Percentiles rank a stretch among this genome's conserved stretches.
Conservation (phyloP, 2,888 invertebrate genomes). For the Digitonthophagus gazella region DNA sequence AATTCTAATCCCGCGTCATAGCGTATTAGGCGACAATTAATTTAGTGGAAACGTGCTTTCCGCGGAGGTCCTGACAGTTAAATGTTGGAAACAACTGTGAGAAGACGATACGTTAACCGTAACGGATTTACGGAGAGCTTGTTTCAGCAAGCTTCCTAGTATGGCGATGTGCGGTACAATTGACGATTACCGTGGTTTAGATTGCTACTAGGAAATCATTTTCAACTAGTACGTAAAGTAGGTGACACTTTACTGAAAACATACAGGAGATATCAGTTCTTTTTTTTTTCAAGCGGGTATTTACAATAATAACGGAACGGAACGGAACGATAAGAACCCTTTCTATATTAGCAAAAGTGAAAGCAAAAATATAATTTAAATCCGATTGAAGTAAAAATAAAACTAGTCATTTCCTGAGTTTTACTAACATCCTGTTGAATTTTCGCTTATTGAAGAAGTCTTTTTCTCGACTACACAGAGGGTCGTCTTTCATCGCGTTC, state of each 20-base stretch:
- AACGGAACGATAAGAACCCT: too few relatives aligned
- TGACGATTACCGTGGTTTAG: background rate
- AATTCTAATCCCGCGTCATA: background rate
- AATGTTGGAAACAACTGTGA: background rate
- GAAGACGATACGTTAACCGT: background rate
- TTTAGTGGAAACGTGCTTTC: background rate
- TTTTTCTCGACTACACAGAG: background rate
- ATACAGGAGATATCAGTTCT: background rate
- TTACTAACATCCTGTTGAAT: background rate
- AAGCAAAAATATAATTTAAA: too few relatives aligned
- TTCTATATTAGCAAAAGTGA: too few relatives aligned
- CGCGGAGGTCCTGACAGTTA: background rate
- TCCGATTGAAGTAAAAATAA: too few relatives aligned
- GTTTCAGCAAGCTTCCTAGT: background rate
- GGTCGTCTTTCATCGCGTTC: background rate
- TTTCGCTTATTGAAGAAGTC: background rate
- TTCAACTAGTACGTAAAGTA: background rate
- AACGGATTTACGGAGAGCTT: background rate
- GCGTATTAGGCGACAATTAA: background rate
- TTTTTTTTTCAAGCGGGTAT: background rate
- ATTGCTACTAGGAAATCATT: background rate
- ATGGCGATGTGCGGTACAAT: background rate
- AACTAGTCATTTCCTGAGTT: too few relatives aligned
- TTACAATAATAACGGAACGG: background rate
- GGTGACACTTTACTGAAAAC: background rate